phyloP scores from a whole-genome alignment of 37 sponge, comb jelly and placozoan species.

The Ephydatia muelleri region DNA sequence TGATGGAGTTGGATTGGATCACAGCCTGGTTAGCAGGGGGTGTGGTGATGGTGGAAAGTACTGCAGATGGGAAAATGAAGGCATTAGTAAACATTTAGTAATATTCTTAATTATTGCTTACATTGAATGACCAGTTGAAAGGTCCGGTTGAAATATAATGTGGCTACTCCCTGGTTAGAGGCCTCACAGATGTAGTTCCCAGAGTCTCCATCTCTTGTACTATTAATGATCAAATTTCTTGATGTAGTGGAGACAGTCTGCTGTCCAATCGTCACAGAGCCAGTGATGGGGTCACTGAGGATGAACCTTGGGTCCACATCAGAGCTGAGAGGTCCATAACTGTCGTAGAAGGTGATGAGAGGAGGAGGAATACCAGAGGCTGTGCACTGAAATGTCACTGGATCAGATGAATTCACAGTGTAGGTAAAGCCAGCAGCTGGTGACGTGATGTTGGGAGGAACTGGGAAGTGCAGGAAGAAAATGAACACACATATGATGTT shows the following conservation, averaged over 20 bases:
- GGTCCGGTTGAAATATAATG: background rate
- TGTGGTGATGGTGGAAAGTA: background rate
- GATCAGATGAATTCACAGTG: constrained; percentile 13
- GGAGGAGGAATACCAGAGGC: constrained; percentile 46
- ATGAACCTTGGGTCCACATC: no score
- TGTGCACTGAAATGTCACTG: constrained; percentile 33
- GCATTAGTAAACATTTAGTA: no score
- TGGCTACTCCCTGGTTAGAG: constrained; percentile 18
- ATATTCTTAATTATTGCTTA: background rate
- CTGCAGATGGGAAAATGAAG: background rate
- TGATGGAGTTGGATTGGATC: background rate
- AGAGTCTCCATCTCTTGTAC: constrained; percentile 39
- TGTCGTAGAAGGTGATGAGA: constrained; percentile 13
- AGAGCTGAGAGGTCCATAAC: background rate
- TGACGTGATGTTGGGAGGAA: background rate
- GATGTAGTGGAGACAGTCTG: no score
- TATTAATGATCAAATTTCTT: background rate
- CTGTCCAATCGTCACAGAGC: no score
- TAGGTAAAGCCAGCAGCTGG: background rate
- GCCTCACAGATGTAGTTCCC: constrained; percentile 56
- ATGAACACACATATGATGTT: no score
- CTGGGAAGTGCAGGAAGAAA: constrained; percentile 7
- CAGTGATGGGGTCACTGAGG: no score
- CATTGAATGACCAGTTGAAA: constrained; percentile 41
- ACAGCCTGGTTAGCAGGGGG: background rate